A percentile compares a stretch with the other conserved stretches of the same genome.
phyloP scores from a whole-genome alignment of 2,113 vertebrate species.

The Lepisosteus oculatus region DNA sequence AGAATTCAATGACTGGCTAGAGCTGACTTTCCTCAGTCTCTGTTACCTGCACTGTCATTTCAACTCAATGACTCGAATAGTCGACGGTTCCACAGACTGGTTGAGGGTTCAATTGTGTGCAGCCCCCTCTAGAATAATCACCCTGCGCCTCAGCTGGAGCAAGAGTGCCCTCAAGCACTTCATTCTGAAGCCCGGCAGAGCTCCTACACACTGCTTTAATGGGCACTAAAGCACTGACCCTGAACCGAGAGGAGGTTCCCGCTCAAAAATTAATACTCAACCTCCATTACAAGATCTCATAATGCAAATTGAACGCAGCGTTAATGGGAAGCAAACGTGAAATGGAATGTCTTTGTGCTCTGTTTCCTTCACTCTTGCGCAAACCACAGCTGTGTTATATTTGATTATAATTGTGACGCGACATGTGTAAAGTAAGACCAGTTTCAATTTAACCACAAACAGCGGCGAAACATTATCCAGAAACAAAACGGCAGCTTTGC shows the following conservation, averaged over 20 bases:
- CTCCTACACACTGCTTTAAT: not conserved
- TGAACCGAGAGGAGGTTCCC: not conserved
- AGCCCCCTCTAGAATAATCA: not conserved
- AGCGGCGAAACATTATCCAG: not conserved
- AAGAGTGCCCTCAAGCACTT: no score
- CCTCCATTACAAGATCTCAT: not conserved
- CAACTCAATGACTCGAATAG: no score
- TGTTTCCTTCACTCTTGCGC: not conserved
- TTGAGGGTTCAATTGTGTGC: not conserved
- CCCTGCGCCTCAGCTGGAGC: constrained; percentile 1
- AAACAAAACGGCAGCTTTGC: not conserved
- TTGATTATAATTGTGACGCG: not conserved
- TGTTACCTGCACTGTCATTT: no score
- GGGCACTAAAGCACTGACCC: constrained; percentile 14
- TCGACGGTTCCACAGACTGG: not conserved
- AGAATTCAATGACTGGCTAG: no score
- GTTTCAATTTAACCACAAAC: no score
- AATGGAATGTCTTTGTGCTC: not conserved
- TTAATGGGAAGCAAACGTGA: constrained; percentile 1
- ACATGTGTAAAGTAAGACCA: no score
- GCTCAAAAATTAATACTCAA: not conserved
- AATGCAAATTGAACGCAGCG: not conserved
- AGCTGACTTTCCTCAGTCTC: no score
- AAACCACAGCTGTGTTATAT: not conserved
- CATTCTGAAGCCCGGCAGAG: not conserved